Conservation (phyloP, 2,888 invertebrate genomes). For the Drosophila anomalata region DNA sequence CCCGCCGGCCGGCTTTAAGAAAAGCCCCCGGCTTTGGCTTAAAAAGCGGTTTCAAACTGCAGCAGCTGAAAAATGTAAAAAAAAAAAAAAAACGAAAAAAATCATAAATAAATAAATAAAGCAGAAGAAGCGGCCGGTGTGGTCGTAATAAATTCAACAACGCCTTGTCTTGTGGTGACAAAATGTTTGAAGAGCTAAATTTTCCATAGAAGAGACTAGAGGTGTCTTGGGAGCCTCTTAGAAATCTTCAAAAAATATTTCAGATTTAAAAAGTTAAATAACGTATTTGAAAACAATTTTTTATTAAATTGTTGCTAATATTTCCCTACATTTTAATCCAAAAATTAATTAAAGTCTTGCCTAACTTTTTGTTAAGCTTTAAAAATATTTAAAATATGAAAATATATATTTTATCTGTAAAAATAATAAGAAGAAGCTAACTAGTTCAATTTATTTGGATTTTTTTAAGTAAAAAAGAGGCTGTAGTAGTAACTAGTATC, state of each 20-base stretch:
- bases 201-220: not conserved
- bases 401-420: too few species aligned
- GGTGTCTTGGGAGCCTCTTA: not conserved
- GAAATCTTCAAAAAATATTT: not conserved
- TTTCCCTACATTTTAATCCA: not conserved
- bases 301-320: too few species aligned
- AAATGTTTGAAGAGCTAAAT: not conserved
- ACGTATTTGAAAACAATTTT: not conserved
- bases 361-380: not conserved
- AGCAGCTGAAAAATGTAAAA: slow-evolving; percentile 8
- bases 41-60: slow-evolving; percentile 16
- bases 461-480: too few species aligned
- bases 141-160: slow-evolving; percentile 3
- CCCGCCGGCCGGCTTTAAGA: slow-evolving; percentile 38
- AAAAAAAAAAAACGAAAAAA: not conserved
- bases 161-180: not conserved
- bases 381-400: too few species aligned
- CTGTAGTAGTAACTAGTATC: too few species aligned
- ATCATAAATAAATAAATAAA: not conserved
- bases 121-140: slow-evolving; percentile 2
- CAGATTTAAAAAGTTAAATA: not conserved
- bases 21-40: slow-evolving; percentile 49
- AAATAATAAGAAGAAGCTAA: too few species aligned
- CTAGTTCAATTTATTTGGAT: too few species aligned
- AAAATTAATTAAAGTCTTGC: too few species aligned